Base-by-base conservation (phyloP, 2,888 invertebrate genomes). In the Sarcophaga carnaria region DNA sequence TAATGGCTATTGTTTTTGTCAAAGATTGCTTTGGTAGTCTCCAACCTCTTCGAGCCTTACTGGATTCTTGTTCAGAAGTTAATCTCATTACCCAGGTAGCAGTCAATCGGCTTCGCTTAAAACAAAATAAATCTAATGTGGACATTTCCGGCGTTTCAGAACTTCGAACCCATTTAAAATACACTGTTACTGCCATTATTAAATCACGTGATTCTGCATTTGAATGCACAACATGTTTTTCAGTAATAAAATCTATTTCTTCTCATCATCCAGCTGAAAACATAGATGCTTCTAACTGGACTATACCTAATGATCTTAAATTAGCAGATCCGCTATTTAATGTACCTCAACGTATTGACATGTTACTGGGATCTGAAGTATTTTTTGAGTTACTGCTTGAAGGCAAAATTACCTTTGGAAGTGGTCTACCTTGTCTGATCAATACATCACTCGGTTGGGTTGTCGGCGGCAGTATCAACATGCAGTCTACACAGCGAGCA, bases 381-480 rank as follows among this genome's bases (percentile, higher is more conserved):
- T 88, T 85, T 72, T 87, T 81, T 11, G 81, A 87, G 14, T 17
- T 85, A 2, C 45, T 88, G 0, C 66, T 83, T 14, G 82, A 80
- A 25, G 86, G 80, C 12, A 83, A 74, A 60, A 12, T 82, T 5
- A 63, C 25, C 10, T 54, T 87, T 3, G 87, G 88, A 14, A 27
- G 72, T 54, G 78, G 72, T 0, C 10, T 86, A 1, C 85, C 83
- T 0, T 76, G 4, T n/a, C 62, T 82, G 0, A 71, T 78, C 20
- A 85, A 83, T 17, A 86, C 83, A 8, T 12, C 67, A 8, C 72
- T 88, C 14, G 83, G 78, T 1, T 86, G 81, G 85, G 64, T 88
- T 4, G 63, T 83, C 0, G 75, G 78, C 11, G 63, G 63, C 10
- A 70, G n/a, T 2, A 2, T 59, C 1, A 49, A 63, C 6, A 22